These are phyloP conservation scores for Zoroaster sp. DNA, from an alignment of 53 echinoderm and acorn worm species.

Conservation along the genomic window DNA sequence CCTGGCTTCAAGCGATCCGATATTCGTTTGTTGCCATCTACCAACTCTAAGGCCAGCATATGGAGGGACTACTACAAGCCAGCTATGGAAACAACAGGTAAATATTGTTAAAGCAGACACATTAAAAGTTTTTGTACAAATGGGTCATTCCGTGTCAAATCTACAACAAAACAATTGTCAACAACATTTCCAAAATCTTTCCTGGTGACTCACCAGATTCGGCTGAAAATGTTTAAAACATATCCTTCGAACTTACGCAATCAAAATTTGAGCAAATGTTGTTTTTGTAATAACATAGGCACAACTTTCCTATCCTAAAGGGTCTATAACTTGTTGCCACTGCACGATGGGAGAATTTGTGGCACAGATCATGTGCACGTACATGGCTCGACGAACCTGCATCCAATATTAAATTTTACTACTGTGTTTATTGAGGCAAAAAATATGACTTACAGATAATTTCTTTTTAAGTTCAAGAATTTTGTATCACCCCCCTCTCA, in stretches of 20 bases:
- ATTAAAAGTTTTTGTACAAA: too few relatives aligned
- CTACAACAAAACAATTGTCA: not conserved
- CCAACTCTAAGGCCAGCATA: constrained; percentile 5
- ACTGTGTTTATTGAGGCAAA: not conserved
- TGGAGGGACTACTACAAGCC: constrained; percentile 13
- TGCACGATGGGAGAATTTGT: too few relatives aligned
- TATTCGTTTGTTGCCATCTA: constrained; percentile 22
- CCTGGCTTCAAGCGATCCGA: constrained; percentile 36
- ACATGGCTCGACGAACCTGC: too few relatives aligned
- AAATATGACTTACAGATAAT: not conserved
- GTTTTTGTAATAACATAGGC: too few relatives aligned
- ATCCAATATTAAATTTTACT: too few relatives aligned
- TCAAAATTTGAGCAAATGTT: too few relatives aligned
- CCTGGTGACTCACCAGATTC: not conserved
- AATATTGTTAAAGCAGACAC: too few relatives aligned
- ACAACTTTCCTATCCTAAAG: too few relatives aligned
- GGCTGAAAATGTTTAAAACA: not conserved
- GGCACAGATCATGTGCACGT: too few relatives aligned
- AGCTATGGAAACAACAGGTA: constrained; percentile 3
- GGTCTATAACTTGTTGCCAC: too few relatives aligned
- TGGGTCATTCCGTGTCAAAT: not conserved
- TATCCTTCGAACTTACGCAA: not conserved
- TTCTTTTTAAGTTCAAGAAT: not conserved
- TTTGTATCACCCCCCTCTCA: too few relatives aligned
- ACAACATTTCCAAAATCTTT: not conserved